Conservation (phyloP, 2,113 vertebrate species). For the Pandion haliaetus region DNA sequence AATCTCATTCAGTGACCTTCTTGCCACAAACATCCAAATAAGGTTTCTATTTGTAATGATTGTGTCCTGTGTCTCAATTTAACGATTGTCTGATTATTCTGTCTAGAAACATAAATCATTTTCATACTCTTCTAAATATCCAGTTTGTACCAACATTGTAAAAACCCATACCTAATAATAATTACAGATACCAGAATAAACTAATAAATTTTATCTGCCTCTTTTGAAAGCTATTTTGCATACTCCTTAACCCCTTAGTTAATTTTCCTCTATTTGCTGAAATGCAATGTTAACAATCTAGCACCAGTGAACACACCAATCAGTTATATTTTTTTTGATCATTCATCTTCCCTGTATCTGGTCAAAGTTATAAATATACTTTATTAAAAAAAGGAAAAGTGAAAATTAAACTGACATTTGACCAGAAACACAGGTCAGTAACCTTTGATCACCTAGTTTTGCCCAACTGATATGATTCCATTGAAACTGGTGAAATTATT, state of each 20-base stretch:
- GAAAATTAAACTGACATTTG: not conserved
- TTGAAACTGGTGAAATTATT: not conserved
- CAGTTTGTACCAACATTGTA: not conserved
- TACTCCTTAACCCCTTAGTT: not conserved
- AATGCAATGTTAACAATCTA: not conserved
- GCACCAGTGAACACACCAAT: not conserved
- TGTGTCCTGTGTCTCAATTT: not conserved
- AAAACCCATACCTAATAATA: not conserved
- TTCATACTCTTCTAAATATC: not conserved
- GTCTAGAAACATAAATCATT: not conserved
- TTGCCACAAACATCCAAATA: not conserved
- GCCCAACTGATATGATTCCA: not conserved
- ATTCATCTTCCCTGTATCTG: not conserved
- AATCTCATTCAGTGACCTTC: not conserved
- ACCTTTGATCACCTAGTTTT: not conserved
- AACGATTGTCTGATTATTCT: not conserved
- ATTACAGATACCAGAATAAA: not conserved
- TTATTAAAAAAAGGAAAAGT: not conserved
- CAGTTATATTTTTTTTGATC: not conserved
- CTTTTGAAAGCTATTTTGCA: not conserved
- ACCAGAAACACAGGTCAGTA: not conserved
- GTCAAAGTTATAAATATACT: not conserved
- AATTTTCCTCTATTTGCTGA: not conserved
- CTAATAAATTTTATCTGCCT: not conserved
- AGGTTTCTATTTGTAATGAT: not conserved